Base-by-base conservation (phyloP, 2,113 vertebrate species). In the Rhea americana region DNA sequence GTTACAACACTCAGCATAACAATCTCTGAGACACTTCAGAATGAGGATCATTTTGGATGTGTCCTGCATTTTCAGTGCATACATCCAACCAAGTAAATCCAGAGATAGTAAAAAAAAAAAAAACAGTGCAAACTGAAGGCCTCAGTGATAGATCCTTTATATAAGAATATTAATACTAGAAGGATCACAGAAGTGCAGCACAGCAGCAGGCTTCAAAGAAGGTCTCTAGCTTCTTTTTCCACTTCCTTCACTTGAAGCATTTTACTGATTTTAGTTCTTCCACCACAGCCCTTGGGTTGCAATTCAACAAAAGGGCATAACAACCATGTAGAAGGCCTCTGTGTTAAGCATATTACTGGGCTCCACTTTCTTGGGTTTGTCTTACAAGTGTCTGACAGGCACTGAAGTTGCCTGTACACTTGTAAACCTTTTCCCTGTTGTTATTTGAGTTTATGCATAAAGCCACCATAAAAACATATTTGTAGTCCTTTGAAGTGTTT, bases 401-500 rank as follows among this genome's bases (percentile, higher is more conserved):
- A 48, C 17, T 39, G 35, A 90, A 73, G 58, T 50, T 74, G 63
- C 35, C 35, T 35, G 35, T 35, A 35, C 35, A 35, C 35, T 35
- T 35, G 35, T 92, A 93, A 95, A 87, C 47, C 55, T 90, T 63
- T 55, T 45, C 74, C 48, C 88, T 76, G 17, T 41, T 95, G 85
- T 96, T 95, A 91, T 89, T 81, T 94, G 68, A 81, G 53, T 76
- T 93, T 92, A 96, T 93, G 86, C 90, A 93, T 47, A 89, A 94
- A 97, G 91, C 61, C 83, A 95, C 81, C 3, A 28, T 53, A 88
- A 91, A 95, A 90, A 91, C 20, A 66, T 93, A 85, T 95, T 97
- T 97, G 97, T 95, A 97, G 93, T 74, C 37, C 89, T 95, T 59
- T 96, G 90, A 97, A 98, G 95, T 97, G 96, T 93, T 97, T 96